Conservation (phyloP, 2,113 vertebrate species). For the Cyphomyrus plagiostoma region DNA sequence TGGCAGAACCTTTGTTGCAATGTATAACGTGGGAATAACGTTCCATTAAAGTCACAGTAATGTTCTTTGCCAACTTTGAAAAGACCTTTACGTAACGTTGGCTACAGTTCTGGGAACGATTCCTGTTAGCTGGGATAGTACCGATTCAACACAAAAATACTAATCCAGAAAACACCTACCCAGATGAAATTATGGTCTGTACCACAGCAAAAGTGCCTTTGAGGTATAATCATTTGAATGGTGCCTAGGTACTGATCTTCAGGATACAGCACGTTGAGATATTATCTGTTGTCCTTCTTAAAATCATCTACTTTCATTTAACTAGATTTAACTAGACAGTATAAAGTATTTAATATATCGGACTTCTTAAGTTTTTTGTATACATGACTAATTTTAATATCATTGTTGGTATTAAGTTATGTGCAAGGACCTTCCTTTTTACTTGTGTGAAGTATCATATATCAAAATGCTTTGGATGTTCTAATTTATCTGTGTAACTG, state of each 20-base stretch:
- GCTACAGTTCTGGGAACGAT: background rate
- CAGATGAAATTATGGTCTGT: background rate
- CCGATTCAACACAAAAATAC: constrained; percentile 2
- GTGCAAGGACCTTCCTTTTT: background rate
- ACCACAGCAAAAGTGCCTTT: background rate
- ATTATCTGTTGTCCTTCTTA: background rate
- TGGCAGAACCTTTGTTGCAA: background rate
- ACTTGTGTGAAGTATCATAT: background rate
- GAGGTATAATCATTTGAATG: background rate
- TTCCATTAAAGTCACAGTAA: background rate
- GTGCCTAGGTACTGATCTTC: background rate
- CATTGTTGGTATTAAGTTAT: background rate
- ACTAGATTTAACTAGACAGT: background rate
- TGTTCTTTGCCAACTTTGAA: background rate
- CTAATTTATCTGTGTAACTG: background rate
- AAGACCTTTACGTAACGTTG: background rate
- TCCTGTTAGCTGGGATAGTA: background rate
- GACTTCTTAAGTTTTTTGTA: background rate
- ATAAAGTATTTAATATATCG: background rate
- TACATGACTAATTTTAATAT: background rate
- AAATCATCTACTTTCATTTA: background rate
- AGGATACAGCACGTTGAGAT: background rate
- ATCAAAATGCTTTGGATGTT: background rate
- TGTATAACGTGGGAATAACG: background rate
- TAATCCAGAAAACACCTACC: background rate